Percentiles rank a stretch among this genome's conserved stretches.
Evolutionary conservation across 1,140 invertebrate species (phyloP).

Genomic region (Psix sp.): DNA sequence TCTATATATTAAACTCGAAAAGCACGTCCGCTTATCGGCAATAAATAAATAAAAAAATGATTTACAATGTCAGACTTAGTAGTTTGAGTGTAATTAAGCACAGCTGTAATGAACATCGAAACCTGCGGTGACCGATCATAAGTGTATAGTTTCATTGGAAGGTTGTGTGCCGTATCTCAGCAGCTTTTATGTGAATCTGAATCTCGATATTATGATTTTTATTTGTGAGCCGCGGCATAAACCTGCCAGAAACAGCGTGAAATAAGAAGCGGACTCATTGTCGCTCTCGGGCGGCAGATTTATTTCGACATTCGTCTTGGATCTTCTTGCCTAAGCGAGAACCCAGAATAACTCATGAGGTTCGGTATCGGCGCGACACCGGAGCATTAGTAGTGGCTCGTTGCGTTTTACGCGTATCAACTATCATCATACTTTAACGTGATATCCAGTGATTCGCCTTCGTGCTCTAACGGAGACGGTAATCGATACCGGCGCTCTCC

Average conservation of each 20-base stretch:
- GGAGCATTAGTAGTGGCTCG: slow-evolving; percentile 68
- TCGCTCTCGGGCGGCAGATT: slow-evolving; percentile 59
- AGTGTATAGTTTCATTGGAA: neutral
- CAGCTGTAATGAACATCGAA: no score
- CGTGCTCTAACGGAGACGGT: slow-evolving; percentile 64
- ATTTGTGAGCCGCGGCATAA: slow-evolving; percentile 39
- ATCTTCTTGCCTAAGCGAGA: slow-evolving; percentile 51
- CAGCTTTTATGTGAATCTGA: slow-evolving; percentile 41
- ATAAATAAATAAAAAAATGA: no score
- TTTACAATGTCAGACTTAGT: no score
- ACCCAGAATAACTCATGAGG: slow-evolving; percentile 47
- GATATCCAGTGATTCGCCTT: slow-evolving; percentile 72
- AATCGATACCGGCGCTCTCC: slow-evolving; percentile 69
- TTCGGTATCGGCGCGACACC: slow-evolving; percentile 41
- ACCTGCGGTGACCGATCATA: slow-evolving; percentile 27
- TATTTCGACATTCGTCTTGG: slow-evolving; percentile 66
- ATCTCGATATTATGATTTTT: slow-evolving; percentile 58
- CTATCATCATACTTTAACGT: slow-evolving; percentile 75
- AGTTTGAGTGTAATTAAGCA: no score
- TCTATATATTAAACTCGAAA: no score
- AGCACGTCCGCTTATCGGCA: no score
- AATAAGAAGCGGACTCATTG: slow-evolving; percentile 55
- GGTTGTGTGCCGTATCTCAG: slow-evolving; percentile 22
- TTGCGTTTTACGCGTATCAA: slow-evolving; percentile 71
- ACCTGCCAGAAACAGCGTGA: slow-evolving; percentile 52